Evolutionary conservation across 1,140 invertebrate genomes (phyloP), one percentile per base, ranked within the genome.

Genomic region (Zaprionus taronus): DNA sequence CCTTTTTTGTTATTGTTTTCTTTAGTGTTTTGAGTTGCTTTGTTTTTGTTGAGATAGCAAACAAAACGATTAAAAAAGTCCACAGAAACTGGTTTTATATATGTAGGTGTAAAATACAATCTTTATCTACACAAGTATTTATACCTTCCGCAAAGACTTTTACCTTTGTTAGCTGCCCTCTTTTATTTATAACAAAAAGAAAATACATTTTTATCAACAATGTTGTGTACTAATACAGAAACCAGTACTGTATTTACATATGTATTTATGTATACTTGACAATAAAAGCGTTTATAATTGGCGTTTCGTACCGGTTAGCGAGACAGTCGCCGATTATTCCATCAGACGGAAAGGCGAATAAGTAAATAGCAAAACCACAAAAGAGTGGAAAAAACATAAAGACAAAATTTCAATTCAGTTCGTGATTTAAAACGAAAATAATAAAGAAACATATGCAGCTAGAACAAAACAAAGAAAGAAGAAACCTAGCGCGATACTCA

Each of bases 281-380:
- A 51, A 72, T 55, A 20, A 60, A 71, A 64, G 44, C 31, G 22
- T 64, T 47, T 17, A 57, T 15, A 26, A n/a, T 24, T 41, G 15
- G 26, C 36, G 28, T 36, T 57, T 69, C 17, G 66, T 57, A 24
- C 60, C 53, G 67, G 38, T 53, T 70, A 1, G 67, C 6, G 68
- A 76, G 73, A 65, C 72, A 36, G 61, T 55, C 61, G 28, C 12
- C 34, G 20, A 47, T 70, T 71, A 74, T 74, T 63, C 67, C 41
- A 63, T 58, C 67, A 63, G 34, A 51, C 24, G 7, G 47, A 34
- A n/a, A 22, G 28, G 14, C 41, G 47, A 71, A 71, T 57, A 14
- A 22, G 31, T 24, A 20, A 20, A 51, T 20, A 53, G 28, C 44
- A 31, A 31, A 57, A 65, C 55, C 72, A 61, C 63, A 63, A 67